These are phyloP conservation scores for Lamellibrachia luymesi DNA, from an alignment of 1,140 invertebrate genomes.

Conservation along the genomic window DNA sequence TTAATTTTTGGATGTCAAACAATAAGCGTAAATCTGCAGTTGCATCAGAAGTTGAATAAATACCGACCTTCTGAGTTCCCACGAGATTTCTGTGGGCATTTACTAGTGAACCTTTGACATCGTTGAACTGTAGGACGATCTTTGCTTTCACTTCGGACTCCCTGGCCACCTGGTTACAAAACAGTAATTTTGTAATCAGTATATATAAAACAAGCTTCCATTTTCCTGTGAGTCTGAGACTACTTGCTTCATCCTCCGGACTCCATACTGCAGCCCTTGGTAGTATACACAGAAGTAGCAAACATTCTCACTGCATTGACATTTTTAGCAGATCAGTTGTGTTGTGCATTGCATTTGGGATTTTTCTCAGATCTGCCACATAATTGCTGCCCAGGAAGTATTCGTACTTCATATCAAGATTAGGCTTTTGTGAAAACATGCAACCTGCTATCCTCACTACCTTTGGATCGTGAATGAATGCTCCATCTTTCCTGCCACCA, in stretches of 20 bases:
- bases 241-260: too few species aligned
- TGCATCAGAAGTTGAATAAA: too few species aligned
- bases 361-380: background rate
- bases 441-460: conserved; percentile 58
- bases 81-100: conserved; percentile 67
- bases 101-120: conserved; percentile 64
- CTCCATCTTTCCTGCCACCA: conserved; percentile 73
- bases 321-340: background rate
- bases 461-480: conserved; percentile 92
- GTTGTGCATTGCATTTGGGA: background rate
- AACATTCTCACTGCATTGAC: too few species aligned
- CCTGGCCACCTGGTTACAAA: conserved; percentile 36
- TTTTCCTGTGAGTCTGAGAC: background rate
- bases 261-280: too few species aligned
- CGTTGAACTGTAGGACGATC: conserved; percentile 67
- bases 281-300: too few species aligned
- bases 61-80: conserved; percentile 58
- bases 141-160: conserved; percentile 63
- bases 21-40: too few species aligned
- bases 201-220: background rate
- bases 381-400: background rate
- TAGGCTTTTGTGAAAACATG: background rate
- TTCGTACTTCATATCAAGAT: background rate
- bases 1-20: too few species aligned
- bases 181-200: background rate